Conservation (phyloP, 2,888 invertebrate genomes). For the Orgyia antiqua region DNA sequence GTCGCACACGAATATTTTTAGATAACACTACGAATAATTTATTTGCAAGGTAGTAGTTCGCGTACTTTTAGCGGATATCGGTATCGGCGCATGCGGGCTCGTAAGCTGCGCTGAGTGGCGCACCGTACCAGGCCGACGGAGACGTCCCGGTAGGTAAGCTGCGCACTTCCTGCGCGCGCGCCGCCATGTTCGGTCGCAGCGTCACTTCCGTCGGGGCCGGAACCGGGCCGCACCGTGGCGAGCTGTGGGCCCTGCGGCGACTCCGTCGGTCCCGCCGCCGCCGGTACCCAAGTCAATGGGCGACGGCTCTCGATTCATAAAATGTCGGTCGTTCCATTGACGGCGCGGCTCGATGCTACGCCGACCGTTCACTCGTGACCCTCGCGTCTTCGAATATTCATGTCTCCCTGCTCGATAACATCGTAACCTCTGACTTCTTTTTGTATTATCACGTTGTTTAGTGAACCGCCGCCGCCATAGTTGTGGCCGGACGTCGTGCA, state of each 20-base stretch:
- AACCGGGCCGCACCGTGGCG: conserved; percentile 51
- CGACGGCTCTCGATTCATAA: conserved; percentile 74
- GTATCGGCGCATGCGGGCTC: conserved; percentile 61
- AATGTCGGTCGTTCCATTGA: conserved; percentile 76
- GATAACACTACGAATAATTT: conserved; percentile 75
- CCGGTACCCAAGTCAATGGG: conserved; percentile 61
- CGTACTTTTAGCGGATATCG: conserved; percentile 68
- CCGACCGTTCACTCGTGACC: conserved; percentile 75
- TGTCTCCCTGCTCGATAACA: conserved; percentile 75
- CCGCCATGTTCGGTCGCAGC: conserved; percentile 73
- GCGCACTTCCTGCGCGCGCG: conserved; percentile 77
- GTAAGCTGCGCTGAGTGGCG: conserved; percentile 21
- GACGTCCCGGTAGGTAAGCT: conserved; percentile 76
- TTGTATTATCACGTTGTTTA: conserved; percentile 72
- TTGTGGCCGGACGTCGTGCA: conserved; percentile 59
- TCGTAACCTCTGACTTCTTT: conserved; percentile 75
- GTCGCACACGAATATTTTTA: conserved; percentile 74
- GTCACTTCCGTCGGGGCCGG: conserved; percentile 72
- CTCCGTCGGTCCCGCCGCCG: conserved; percentile 38
- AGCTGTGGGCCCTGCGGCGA: conserved; percentile 48
- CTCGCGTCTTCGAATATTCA: conserved; percentile 77
- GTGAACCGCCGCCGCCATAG: conserved; percentile 59
- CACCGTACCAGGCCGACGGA: conserved; percentile 50
- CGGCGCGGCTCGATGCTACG: conserved; percentile 68
- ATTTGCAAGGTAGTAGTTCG: conserved; percentile 73